Conservation (phyloP, 2,113 vertebrate genomes). For the Hassar affinis region DNA sequence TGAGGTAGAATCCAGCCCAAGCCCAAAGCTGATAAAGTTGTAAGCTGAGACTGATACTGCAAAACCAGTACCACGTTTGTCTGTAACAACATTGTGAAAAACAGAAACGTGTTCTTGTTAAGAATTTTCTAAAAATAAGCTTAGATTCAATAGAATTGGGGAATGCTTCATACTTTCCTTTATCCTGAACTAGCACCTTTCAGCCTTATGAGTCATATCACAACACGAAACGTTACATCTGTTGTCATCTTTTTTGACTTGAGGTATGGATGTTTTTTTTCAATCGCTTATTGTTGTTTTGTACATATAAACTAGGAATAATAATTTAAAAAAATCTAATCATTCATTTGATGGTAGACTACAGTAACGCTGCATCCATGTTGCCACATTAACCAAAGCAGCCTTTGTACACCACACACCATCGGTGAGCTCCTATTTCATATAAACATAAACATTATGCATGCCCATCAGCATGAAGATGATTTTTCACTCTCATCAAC, state of each 20-base stretch:
- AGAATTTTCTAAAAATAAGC: conserved; percentile 5
- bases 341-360: neutral
- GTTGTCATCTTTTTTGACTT: neutral
- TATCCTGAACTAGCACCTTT: neutral
- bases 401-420: neutral
- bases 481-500: no score
- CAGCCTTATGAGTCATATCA: neutral
- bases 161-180: conserved; percentile 1
- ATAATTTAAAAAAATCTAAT: neutral
- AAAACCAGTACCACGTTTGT: neutral
- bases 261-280: neutral
- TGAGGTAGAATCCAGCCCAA: neutral
- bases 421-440: no score
- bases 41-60: neutral
- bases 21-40: neutral
- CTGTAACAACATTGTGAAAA: neutral
- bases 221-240: neutral
- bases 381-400: neutral
- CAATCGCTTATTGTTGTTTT: neutral
- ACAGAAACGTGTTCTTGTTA: neutral
- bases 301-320: neutral
- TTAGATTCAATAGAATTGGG: neutral
- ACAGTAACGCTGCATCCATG: neutral
- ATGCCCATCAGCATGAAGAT: no score
- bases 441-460: no score